Conservation (phyloP, 1,140 invertebrate species). For the Odontomachus brunneus region DNA sequence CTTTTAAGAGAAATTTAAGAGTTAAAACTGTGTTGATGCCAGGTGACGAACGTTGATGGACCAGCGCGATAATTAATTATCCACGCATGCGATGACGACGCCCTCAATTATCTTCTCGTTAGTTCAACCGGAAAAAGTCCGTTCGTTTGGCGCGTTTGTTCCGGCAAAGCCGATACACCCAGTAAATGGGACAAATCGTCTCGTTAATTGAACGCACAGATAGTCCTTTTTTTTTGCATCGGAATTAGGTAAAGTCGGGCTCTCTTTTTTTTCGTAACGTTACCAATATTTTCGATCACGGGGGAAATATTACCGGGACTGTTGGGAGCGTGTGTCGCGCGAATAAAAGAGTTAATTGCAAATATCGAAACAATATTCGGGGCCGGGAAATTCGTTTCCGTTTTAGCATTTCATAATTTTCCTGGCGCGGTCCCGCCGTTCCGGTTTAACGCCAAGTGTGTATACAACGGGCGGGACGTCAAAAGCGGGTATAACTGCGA, state of each 20-base stretch:
- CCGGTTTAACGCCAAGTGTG: conserved; percentile 60
- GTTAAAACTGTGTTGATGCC: conserved; percentile 42
- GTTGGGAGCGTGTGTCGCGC: background rate
- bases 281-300: conserved; percentile 32
- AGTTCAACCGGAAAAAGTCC: conserved; percentile 29
- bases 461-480: conserved; percentile 60
- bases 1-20: conserved; percentile 35
- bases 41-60: conserved; percentile 51
- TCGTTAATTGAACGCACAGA: conserved; percentile 49
- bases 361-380: conserved; percentile 54
- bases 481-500: conserved; percentile 63
- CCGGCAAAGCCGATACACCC: conserved; percentile 44
- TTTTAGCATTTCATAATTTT: conserved; percentile 60
- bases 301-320: background rate
- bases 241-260: conserved; percentile 6
- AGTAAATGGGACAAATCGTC: conserved; percentile 43
- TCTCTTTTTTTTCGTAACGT: conserved; percentile 19
- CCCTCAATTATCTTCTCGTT: conserved; percentile 57
- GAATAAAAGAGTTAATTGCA: conserved; percentile 56
- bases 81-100: conserved; percentile 40
- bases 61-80: conserved; percentile 55
- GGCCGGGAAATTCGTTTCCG: conserved; percentile 47
- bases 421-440: conserved; percentile 28
- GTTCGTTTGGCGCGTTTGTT: conserved; percentile 29
- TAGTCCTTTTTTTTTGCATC: conserved; percentile 25